Evolutionary conservation across 2,888 invertebrate species (phyloP).

Genomic region (Melanostoma mellinum): DNA sequence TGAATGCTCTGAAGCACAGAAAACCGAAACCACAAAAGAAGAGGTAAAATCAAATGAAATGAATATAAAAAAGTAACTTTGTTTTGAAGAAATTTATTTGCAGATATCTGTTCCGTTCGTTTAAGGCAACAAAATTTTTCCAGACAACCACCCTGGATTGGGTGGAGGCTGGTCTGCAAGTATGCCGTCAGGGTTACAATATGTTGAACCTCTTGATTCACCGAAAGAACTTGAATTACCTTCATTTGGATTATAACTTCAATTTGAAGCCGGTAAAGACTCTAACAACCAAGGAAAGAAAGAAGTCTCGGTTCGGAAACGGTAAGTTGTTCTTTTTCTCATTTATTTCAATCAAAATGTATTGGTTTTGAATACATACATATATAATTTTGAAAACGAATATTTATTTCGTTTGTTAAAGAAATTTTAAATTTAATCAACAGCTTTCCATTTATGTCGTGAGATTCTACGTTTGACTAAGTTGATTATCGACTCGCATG

Average conservation of each 20-base stretch:
- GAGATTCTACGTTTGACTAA: constrained; percentile 99
- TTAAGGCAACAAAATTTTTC: constrained; percentile 99
- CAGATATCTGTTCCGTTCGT: constrained; percentile 97
- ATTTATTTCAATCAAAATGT: no score
- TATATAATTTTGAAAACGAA: background rate
- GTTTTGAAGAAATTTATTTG: background rate
- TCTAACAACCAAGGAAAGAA: constrained; percentile 98
- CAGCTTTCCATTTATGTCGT: constrained; percentile 99
- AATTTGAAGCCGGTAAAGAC: constrained; percentile 99
- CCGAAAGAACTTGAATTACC: constrained; percentile 99
- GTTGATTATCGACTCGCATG: constrained; percentile 99
- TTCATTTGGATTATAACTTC: constrained; percentile 99
- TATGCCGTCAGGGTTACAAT: constrained; percentile 99
- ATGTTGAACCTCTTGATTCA: constrained; percentile 99
- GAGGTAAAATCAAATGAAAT: constrained; percentile 83
- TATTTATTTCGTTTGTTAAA: constrained; percentile 18
- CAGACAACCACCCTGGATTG: constrained; percentile 99
- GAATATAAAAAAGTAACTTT: constrained; percentile 22
- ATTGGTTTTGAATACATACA: background rate
- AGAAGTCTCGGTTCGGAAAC: constrained; percentile 98
- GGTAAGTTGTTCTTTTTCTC: constrained; percentile 83
- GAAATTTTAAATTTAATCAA: constrained; percentile 72
- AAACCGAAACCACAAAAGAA: constrained; percentile 99
- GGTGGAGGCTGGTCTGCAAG: constrained; percentile 99
- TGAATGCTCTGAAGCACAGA: constrained; percentile 98